Percentiles rank a stretch among this genome's conserved stretches.
Evolutionary conservation across 2,113 vertebrate genomes (phyloP).

Genomic region (Nothobranchius furzeri): DNA sequence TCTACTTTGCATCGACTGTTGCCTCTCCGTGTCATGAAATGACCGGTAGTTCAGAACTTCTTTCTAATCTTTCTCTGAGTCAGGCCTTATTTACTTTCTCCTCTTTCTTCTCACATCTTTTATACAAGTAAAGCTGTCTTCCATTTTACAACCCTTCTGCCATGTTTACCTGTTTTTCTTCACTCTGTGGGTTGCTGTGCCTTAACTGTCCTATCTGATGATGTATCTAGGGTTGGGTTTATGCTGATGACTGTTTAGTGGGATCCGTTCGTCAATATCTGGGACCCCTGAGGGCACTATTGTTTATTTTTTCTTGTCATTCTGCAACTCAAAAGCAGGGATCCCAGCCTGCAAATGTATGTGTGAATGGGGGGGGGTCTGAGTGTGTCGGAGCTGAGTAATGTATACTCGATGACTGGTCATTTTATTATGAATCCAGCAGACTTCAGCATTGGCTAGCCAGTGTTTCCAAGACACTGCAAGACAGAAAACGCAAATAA

Average conservation of each 20-base stretch:
- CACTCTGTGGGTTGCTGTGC: slow-evolving; percentile 10
- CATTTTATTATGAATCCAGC: slow-evolving; percentile 20
- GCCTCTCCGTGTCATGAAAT: slow-evolving; percentile 9
- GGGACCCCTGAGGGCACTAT: slow-evolving; percentile 50
- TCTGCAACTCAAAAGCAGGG: slow-evolving; percentile 24
- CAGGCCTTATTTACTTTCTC: neutral
- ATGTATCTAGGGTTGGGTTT: slow-evolving; percentile 64
- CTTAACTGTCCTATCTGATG: slow-evolving; percentile 39
- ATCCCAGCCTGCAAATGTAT: slow-evolving; percentile 25
- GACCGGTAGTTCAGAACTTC: neutral
- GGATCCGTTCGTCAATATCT: slow-evolving; percentile 54
- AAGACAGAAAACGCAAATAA: neutral
- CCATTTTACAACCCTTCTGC: slow-evolving; percentile 6
- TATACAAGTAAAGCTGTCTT: neutral
- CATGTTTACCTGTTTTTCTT: slow-evolving; percentile 10
- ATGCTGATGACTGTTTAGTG: slow-evolving; percentile 63
- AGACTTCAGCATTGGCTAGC: slow-evolving; percentile 34
- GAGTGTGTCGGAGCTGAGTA: slow-evolving; percentile 27
- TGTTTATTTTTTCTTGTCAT: slow-evolving; percentile 56
- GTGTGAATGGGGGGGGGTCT: slow-evolving; percentile 15
- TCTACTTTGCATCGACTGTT: slow-evolving; percentile 2
- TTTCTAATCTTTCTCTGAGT: neutral
- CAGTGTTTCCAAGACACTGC: slow-evolving; percentile 19
- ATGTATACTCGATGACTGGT: slow-evolving; percentile 38
- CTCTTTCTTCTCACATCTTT: neutral